phyloP scores from a whole-genome alignment of 2,113 vertebrate species.

The Tragelaphus buxtoni region DNA sequence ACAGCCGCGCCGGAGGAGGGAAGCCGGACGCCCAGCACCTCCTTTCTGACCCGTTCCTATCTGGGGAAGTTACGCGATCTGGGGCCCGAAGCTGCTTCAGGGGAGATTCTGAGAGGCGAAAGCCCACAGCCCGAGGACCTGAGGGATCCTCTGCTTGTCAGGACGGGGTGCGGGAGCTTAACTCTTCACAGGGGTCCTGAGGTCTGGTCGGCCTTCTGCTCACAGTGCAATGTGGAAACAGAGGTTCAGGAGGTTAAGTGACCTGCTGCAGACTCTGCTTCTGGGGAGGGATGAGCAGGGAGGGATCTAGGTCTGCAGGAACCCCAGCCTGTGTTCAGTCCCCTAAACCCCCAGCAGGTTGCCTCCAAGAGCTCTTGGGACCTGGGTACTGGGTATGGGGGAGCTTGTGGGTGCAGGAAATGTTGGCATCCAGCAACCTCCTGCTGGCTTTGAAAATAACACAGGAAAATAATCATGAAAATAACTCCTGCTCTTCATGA shows the following conservation, averaged over 20 bases:
- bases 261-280: accelerated
- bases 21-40: neutral
- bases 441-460: neutral
- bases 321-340: neutral
- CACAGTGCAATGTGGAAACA: neutral
- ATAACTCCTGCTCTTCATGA: neutral
- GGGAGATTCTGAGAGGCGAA: neutral
- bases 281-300: neutral
- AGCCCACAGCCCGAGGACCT: neutral
- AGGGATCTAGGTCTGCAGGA: neutral
- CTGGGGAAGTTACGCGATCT: too few relatives aligned
- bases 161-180: neutral
- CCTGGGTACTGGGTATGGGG: neutral
- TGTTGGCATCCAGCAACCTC: neutral
- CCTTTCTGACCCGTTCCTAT: neutral
- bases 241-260: neutral
- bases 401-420: neutral
- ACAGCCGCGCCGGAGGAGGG: neutral
- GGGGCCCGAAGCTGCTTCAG: neutral
- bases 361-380: neutral
- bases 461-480: neutral
- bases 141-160: too few relatives aligned
- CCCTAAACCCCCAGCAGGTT: too few relatives aligned
- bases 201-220: neutral
- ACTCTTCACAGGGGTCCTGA: neutral